Evolutionary conservation across 2,797 vertebrate species (phyloP).

Genomic region (Bovichtus diacanthus): DNA sequence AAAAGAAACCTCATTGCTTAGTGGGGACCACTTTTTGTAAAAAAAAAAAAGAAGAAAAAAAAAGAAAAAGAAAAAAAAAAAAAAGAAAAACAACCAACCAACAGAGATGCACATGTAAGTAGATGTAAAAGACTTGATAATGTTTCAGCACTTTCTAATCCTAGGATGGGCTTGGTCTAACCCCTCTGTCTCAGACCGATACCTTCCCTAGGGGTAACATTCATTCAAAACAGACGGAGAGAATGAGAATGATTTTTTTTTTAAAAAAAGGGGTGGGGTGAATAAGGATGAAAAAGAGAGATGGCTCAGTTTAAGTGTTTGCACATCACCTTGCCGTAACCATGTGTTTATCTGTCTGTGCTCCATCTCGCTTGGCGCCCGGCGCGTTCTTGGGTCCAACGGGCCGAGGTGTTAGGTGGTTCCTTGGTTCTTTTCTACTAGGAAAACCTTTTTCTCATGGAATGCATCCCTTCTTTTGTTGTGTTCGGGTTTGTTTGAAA

Average conservation of each 20-base stretch:
- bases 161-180: constrained; percentile 73
- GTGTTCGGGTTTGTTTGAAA: constrained; percentile 60
- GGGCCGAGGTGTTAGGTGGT: constrained; percentile 80
- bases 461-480: constrained; percentile 86
- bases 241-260: constrained; percentile 64
- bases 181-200: constrained; percentile 73
- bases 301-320: constrained; percentile 76
- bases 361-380: constrained; percentile 79
- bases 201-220: constrained; percentile 75
- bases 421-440: constrained; percentile 75
- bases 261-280: constrained; percentile 39
- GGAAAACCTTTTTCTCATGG: constrained; percentile 87
- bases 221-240: constrained; percentile 80
- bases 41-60: constrained; percentile 55
- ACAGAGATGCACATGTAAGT: constrained; percentile 87
- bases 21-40: constrained; percentile 87
- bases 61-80: constrained; percentile 32
- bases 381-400: constrained; percentile 86
- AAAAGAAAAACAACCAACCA: constrained; percentile 69
- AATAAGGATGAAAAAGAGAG: constrained; percentile 62
- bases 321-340: constrained; percentile 78
- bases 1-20: constrained; percentile 80
- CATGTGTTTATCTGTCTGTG: constrained; percentile 73
- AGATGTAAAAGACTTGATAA: constrained; percentile 87
- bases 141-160: constrained; percentile 89